Percentiles rank a stretch among this genome's conserved stretches.
phyloP scores from a whole-genome alignment of 1,140 invertebrate species.

The Tyrophagus putrescentiae region DNA sequence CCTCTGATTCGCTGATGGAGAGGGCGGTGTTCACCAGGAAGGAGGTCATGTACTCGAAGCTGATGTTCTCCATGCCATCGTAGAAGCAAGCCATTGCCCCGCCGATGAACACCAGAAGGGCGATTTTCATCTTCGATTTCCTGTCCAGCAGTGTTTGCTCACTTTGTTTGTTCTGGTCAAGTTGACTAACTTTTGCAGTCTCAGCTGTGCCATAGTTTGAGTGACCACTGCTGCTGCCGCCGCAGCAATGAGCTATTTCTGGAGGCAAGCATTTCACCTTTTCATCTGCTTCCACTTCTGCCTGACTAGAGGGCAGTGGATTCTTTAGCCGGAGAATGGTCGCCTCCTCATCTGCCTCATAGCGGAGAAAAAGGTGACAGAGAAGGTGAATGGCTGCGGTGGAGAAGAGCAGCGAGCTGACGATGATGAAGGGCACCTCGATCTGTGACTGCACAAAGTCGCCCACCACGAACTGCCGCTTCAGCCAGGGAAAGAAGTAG shows the following conservation, averaged over 20 bases:
- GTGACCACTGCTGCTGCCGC: no score
- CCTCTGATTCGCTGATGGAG: not conserved
- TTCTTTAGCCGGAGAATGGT: not conserved
- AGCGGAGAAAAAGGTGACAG: not conserved
- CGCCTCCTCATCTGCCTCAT: not conserved
- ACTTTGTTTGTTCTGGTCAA: no score
- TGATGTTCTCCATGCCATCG: constrained; percentile 9
- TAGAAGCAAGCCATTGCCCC: constrained; percentile 17
- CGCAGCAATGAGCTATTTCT: no score
- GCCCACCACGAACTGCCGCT: not conserved
- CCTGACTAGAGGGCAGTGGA: no score
- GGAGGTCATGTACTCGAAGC: constrained; percentile 19
- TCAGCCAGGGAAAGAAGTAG: no score
- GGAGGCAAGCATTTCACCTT: no score
- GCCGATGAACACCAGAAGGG: not conserved
- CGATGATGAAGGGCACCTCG: not conserved
- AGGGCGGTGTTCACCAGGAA: constrained; percentile 8
- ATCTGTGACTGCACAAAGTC: not conserved
- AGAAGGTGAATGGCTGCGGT: not conserved
- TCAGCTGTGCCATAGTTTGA: not conserved
- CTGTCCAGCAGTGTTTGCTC: no score
- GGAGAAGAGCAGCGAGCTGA: not conserved
- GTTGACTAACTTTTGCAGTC: no score
- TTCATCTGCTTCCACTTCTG: no score
- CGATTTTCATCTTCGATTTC: no score